These are phyloP conservation scores for Nebria brevicollis DNA, from an alignment of 2,888 invertebrate genomes.

Conservation along the genomic window DNA sequence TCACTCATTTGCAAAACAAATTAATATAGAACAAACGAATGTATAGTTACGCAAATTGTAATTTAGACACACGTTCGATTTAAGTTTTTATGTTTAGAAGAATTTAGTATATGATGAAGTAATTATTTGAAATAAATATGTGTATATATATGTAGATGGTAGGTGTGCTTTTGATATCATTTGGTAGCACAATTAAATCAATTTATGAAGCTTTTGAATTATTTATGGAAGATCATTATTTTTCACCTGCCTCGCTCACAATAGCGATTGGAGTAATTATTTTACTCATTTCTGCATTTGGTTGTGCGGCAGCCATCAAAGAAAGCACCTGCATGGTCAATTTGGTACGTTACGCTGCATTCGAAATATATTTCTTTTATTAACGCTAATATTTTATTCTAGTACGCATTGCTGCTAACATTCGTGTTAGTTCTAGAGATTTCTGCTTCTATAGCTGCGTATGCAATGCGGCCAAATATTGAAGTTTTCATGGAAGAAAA, in stretches of 20 bases:
- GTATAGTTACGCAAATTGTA: too few species aligned
- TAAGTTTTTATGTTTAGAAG: too few species aligned
- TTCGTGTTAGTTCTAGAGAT: slow-evolving; percentile 70
- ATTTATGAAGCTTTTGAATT: slow-evolving; percentile 69
- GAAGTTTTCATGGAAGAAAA: slow-evolving; percentile 60
- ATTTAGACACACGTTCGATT: too few species aligned
- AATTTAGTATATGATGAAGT: too few species aligned
- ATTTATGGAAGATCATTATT: slow-evolving; percentile 70
- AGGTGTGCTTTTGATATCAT: slow-evolving; percentile 73
- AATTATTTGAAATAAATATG: slow-evolving; percentile 6
- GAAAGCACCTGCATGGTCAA: slow-evolving; percentile 80
- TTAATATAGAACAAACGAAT: too few species aligned
- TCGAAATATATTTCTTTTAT: not conserved
- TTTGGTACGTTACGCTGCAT: slow-evolving; percentile 61
- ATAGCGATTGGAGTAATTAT: slow-evolving; percentile 79
- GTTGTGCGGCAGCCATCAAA: slow-evolving; percentile 84
- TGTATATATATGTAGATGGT: slow-evolving; percentile 67
- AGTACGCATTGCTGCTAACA: slow-evolving; percentile 68
- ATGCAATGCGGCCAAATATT: slow-evolving; percentile 64
- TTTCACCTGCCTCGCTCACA: slow-evolving; percentile 80
- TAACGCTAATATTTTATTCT: slow-evolving; percentile 49
- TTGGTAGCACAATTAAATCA: slow-evolving; percentile 71
- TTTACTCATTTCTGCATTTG: slow-evolving; percentile 81
- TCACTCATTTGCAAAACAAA: too few species aligned
- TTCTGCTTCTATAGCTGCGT: slow-evolving; percentile 69